Conservation (phyloP, 2,888 invertebrate genomes). For the Micoletzkya japonica region DNA sequence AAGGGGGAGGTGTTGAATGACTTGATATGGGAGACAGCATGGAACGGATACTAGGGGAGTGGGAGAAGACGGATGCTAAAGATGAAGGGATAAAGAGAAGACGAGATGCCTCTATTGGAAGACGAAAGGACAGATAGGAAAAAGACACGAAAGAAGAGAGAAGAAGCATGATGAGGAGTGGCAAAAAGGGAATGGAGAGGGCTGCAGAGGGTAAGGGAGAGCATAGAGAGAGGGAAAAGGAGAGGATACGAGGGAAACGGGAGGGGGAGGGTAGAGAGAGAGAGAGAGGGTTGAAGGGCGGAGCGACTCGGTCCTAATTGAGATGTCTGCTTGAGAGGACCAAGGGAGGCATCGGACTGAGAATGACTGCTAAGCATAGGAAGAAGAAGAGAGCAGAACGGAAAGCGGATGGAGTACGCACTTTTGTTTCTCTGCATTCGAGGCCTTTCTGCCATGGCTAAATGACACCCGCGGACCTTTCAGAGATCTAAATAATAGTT, state of each 20-base stretch:
- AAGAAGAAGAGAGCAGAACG: not conserved
- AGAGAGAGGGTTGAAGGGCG: slow-evolving; percentile 1
- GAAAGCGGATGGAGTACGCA: not conserved
- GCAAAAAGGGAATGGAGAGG: not conserved
- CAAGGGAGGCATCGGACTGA: not conserved
- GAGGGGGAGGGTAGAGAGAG: slow-evolving; percentile 1
- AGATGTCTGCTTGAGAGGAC: not conserved
- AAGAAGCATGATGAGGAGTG: not conserved
- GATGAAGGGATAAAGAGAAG: not conserved
- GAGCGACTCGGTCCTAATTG: not conserved
- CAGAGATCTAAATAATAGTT: not conserved
- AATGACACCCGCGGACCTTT: not conserved
- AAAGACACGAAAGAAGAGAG: not conserved
- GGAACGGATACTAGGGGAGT: not conserved
- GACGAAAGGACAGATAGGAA: not conserved
- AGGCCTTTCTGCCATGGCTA: not conserved
- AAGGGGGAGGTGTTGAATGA: not conserved
- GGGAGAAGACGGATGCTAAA: not conserved
- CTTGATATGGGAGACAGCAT: not conserved
- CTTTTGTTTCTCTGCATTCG: not conserved
- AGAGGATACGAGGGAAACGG: not conserved
- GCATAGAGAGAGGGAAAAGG: not conserved
- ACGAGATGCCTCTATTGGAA: not conserved
- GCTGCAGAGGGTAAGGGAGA: not conserved
- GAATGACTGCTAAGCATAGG: not conserved